These are phyloP conservation scores for Pelusios castaneus DNA, from an alignment of 2,113 vertebrate genomes.

Conservation along the genomic window DNA sequence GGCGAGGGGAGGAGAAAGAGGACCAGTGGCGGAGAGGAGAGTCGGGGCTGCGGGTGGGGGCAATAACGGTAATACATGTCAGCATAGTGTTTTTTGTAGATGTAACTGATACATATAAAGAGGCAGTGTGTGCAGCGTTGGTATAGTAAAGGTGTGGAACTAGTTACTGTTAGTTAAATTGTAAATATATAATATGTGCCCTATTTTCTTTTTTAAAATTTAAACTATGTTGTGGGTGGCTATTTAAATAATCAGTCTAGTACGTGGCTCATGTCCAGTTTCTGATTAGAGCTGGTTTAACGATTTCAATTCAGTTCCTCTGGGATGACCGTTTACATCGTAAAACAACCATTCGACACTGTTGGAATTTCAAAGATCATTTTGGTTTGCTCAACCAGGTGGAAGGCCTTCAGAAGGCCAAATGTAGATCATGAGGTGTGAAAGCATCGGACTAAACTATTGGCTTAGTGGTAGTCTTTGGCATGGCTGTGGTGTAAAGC, in stretches of 20 bases:
- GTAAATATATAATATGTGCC: neutral
- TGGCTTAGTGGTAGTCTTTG: neutral
- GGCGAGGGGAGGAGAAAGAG: too few relatives aligned
- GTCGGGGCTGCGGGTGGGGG: too few relatives aligned
- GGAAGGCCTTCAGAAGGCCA: neutral
- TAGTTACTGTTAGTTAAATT: neutral
- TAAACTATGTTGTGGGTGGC: neutral
- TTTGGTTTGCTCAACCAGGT: neutral
- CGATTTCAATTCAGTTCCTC: neutral
- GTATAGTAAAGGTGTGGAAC: neutral
- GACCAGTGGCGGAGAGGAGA: too few relatives aligned
- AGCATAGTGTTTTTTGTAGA: neutral
- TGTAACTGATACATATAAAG: neutral
- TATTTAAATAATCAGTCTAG: neutral
- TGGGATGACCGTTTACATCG: neutral
- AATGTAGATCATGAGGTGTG: neutral
- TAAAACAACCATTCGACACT: neutral
- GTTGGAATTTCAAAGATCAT: constrained; percentile 33
- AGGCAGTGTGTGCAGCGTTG: neutral
- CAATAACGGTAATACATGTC: neutral
- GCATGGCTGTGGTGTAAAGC: neutral
- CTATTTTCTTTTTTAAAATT: neutral
- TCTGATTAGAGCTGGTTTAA: neutral
- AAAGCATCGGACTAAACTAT: neutral
- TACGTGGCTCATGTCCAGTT: neutral